Base-by-base conservation (phyloP, 2,797 vertebrate genomes). In the Psittacula derbiana region DNA sequence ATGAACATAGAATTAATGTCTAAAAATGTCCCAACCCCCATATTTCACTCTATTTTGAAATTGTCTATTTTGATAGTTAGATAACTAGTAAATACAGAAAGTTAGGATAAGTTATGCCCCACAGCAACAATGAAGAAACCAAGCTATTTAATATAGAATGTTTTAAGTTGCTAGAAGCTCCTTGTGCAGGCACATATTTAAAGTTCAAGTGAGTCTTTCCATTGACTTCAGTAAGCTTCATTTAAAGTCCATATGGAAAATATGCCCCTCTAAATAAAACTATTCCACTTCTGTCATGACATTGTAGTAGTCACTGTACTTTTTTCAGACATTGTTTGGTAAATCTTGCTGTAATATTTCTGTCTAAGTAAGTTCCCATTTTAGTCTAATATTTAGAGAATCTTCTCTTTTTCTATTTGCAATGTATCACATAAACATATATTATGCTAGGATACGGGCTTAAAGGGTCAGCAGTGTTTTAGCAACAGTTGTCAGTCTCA, bases 401-500 rank as follows among this genome's bases (percentile, higher is more conserved):
- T 96, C 96, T 85, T 95, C 90, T 97, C 88, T 90, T 94, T 97
- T 97, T 97, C 91, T 98, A 96, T 98, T 98, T 98, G 95, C 97
- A 97, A 76, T 96, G 96, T 97, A 97, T 97, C 96, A 97, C 94
- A 95, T 96, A 98, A 98, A 97, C 95, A 98, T 97, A 97, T 96
- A 97, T 95, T 97, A 93, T 97, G 96, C 96, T 98, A 96, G 95
- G 95, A 90, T 93, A 96, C 50, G 10, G 94, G 96, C 96, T 98
- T 98, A 97, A 97, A 96, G 96, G 97, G 96, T 98, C 97, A 98
- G 96, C 88, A 95, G 28, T 98, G 98, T 98, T 98, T 98, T 98
- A 95, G 97, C 98, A 98, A 98, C 98, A 98, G 93, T 96, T 98
- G 98, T 98, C 98, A 98, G 66, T 94, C 93, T 98, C 97, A 98